A percentile compares a stretch with the other conserved stretches of the same genome.
Conservation (phyloP, 2,797 vertebrate species). For the Falco peregrinus region DNA sequence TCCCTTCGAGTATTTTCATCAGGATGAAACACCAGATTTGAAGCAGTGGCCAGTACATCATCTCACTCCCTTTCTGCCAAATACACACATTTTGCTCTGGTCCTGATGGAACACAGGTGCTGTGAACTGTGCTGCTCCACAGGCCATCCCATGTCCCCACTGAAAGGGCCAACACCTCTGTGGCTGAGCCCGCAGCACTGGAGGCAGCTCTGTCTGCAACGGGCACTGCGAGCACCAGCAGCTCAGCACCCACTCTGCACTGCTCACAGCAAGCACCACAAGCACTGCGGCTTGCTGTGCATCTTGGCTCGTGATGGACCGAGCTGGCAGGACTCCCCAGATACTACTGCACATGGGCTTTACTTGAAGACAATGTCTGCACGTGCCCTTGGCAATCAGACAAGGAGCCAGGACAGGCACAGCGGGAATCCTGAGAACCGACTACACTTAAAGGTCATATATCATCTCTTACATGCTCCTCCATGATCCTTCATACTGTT, state of each 20-base stretch:
- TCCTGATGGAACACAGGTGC: neutral
- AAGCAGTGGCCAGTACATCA: neutral
- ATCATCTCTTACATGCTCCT: neutral
- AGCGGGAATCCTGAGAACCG: neutral
- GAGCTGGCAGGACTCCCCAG: neutral
- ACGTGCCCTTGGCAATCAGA: neutral
- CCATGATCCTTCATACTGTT: neutral
- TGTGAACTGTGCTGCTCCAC: fast-evolving
- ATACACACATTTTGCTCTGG: neutral
- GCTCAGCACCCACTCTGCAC: neutral
- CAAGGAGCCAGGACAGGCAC: neutral
- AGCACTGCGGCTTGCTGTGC: neutral
- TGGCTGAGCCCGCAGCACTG: fast-evolving
- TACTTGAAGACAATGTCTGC: neutral
- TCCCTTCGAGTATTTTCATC: neutral
- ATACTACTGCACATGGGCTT: neutral
- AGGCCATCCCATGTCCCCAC: too few species aligned
- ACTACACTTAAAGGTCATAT: neutral
- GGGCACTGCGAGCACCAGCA: neutral
- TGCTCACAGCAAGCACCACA: neutral
- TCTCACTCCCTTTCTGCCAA: neutral
- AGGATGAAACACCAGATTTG: neutral
- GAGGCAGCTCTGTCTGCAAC: neutral
- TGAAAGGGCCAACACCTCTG: fast-evolving
- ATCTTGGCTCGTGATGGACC: fast-evolving